Conservation (phyloP, 2,888 invertebrate genomes). For the Abrostola triplasia region DNA sequence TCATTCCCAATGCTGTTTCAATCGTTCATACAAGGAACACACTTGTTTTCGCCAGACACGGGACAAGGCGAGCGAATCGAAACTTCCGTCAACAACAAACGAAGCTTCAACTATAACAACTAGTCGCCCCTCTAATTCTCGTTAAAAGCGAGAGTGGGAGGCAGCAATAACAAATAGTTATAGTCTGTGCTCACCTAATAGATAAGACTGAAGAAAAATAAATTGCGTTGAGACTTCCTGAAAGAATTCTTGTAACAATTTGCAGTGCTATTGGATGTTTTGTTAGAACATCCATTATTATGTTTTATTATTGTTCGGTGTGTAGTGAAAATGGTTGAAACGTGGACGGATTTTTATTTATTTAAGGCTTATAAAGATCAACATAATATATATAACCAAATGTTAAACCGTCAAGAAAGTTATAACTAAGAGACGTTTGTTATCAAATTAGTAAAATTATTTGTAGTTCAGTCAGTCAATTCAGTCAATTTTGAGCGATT, state of each 20-base stretch:
- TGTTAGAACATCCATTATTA: neutral
- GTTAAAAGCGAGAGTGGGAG: slow-evolving; percentile 61
- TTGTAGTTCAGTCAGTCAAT: no score
- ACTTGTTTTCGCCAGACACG: slow-evolving; percentile 9
- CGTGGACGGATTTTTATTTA: no score
- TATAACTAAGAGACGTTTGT: no score
- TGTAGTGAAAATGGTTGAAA: neutral
- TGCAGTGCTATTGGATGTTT: slow-evolving; percentile 32
- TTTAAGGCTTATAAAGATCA: no score
- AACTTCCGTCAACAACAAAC: slow-evolving; percentile 16
- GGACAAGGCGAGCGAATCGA: slow-evolving; percentile 27
- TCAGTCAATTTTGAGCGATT: neutral
- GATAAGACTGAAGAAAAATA: slow-evolving; percentile 63
- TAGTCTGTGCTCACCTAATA: slow-evolving; percentile 66
- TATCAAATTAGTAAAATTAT: no score
- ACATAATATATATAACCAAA: no score
- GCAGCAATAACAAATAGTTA: slow-evolving; percentile 75
- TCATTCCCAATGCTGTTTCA: slow-evolving; percentile 1
- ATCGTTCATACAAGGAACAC: slow-evolving; percentile 8
- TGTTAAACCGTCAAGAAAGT: no score
- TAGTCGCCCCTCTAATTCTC: slow-evolving; percentile 62
- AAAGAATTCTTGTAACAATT: slow-evolving; percentile 30
- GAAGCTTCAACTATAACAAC: slow-evolving; percentile 38
- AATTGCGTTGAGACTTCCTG: slow-evolving; percentile 49
- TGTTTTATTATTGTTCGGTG: neutral